These are phyloP conservation scores for Tubulanus polymorphus DNA, from an alignment of 2,888 invertebrate species.

Conservation along the genomic window DNA sequence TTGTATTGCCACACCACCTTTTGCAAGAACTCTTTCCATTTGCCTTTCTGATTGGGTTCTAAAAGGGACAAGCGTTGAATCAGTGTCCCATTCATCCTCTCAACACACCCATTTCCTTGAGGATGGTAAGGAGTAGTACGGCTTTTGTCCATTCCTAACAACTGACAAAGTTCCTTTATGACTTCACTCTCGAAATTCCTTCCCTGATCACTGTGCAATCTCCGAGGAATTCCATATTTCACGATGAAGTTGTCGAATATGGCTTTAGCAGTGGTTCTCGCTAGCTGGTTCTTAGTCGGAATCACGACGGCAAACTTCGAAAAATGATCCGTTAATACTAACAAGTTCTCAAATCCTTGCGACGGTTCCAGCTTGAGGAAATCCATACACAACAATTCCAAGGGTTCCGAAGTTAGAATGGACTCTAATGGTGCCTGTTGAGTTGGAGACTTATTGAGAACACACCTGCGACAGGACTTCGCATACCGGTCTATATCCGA, in stretches of 20 bases:
- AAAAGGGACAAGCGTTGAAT: constrained; percentile 18
- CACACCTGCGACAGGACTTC: neutral
- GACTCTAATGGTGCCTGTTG: too few species aligned
- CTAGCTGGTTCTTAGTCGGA: constrained; percentile 18
- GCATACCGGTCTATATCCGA: constrained; percentile 3
- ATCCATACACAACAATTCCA: too few species aligned
- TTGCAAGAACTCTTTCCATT: constrained; percentile 19
- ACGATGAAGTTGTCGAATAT: constrained; percentile 20
- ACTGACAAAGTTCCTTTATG: constrained; percentile 17
- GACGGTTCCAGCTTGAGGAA: constrained; percentile 10
- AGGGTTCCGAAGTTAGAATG: too few species aligned
- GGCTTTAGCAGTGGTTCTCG: constrained; percentile 17
- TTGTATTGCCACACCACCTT: constrained; percentile 22
- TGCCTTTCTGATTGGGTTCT: constrained; percentile 6
- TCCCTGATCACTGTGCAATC: constrained; percentile 23
- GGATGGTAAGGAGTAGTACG: constrained; percentile 24
- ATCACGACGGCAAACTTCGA: constrained; percentile 20
- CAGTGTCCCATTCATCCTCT: constrained; percentile 21
- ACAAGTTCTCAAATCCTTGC: constrained; percentile 19
- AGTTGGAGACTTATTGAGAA: neutral
- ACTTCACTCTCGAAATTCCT: constrained; percentile 23
- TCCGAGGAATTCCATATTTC: constrained; percentile 19
- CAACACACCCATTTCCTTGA: constrained; percentile 19
- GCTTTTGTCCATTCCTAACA: constrained; percentile 12
- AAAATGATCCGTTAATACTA: constrained; percentile 23